These are phyloP conservation scores for Eupsittula cactorum DNA, from an alignment of 2,113 vertebrate species.

Conservation along the genomic window DNA sequence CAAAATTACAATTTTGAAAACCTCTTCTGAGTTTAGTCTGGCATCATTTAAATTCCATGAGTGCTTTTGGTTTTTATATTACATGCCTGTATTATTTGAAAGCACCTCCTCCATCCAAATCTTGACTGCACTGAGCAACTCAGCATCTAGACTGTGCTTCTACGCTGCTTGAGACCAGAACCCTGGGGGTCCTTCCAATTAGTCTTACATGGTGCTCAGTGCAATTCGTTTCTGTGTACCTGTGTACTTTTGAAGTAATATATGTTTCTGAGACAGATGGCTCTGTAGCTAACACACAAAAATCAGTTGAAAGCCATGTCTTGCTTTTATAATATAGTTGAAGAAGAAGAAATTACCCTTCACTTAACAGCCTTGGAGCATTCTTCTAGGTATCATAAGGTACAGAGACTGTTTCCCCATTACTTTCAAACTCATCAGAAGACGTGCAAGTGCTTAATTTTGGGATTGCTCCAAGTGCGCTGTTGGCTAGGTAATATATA, in stretches of 20 bases:
- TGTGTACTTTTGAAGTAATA: background rate
- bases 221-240: background rate
- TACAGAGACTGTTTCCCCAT: background rate
- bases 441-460: background rate
- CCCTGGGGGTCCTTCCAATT: background rate
- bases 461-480: background rate
- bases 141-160: background rate
- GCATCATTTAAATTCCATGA: background rate
- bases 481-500: background rate
- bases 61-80: background rate
- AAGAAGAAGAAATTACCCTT: background rate
- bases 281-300: background rate
- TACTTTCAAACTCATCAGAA: background rate
- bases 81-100: background rate
- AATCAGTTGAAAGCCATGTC: background rate
- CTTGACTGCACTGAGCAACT: background rate
- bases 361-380: background rate
- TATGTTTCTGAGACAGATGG: background rate
- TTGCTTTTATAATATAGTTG: background rate
- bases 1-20: background rate
- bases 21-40: background rate
- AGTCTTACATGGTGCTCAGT: background rate
- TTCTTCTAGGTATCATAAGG: background rate
- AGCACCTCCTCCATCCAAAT: background rate
- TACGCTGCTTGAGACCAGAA: background rate